Evolutionary conservation across 2,113 vertebrate species (phyloP), one percentile per base, ranked within the genome.

Genomic region (Trogon melanurus): DNA sequence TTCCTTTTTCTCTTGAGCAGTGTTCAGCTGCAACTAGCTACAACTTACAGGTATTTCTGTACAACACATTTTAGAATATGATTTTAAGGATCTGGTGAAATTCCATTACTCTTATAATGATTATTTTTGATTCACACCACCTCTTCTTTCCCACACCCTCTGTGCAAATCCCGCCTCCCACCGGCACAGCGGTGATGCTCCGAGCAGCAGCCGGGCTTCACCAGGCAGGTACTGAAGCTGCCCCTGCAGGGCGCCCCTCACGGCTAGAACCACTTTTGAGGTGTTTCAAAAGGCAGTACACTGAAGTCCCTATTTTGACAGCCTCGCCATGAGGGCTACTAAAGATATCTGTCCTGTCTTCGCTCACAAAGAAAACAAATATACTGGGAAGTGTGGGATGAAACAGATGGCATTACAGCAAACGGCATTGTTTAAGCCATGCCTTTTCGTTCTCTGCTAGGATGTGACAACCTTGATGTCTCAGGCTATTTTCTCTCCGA

Each of bases 361-460:
- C 47, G 76, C 45, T 92, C 7, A 7, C 0, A 75, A 9, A 73
- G 78, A 66, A 78, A 85, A 93, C 36, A 76, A 67, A 89, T 13
- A 41, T 45, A 73, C 26, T 50, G 61, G 91, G 71, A 64, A 76
- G 50, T 41, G 78, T 65, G 66, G 74, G 81, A 93, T 58, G 64
- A 26, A 85, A 82, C 62, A 89, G 83, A 79, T 70, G 64, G 88
- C 4, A 48, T 78, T 45, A 75, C 70, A 91, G 86, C 95, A 91
- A 89, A 71, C 21, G 38, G 21, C 13, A 4, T 3, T 64, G 34
- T 53, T 81, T 36, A 75, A 91, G 72, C 58, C 32, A n/a, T 30
- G 51, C 36, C 44, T 91, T 93, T 93, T 73, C 32, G 0, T 79
- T 70, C 62, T 88, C 84, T 66, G 54, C 62, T 36, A 64, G 30